Percentiles rank a stretch among this genome's conserved stretches.
Conservation (phyloP, 1,140 invertebrate genomes). For the Drosophila tropicalis region DNA sequence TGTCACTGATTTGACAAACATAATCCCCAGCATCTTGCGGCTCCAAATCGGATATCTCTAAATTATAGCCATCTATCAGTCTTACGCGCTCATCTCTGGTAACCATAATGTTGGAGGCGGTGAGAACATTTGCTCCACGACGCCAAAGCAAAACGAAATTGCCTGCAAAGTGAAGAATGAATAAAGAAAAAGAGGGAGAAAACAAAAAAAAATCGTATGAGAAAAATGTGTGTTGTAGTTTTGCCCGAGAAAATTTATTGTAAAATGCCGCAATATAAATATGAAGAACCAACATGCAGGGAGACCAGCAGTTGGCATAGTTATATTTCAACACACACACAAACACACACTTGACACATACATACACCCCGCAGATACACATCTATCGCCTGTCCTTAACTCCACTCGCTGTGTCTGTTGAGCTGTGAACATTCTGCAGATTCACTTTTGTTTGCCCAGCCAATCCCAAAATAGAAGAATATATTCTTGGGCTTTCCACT, state of each 20-base stretch:
- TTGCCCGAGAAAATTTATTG: constrained; percentile 62
- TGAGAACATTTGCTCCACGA: constrained; percentile 87
- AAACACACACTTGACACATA: constrained; percentile 20
- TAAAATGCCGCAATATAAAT: constrained; percentile 72
- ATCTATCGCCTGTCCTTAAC: constrained; percentile 18
- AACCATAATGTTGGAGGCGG: constrained; percentile 88
- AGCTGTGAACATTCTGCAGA: constrained; percentile 63
- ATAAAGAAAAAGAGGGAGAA: constrained; percentile 17
- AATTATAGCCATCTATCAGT: constrained; percentile 88
- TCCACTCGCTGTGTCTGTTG: constrained; percentile 23
- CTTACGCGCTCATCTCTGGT: constrained; percentile 87
- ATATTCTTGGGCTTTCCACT: constrained; percentile 37
- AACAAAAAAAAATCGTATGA: constrained; percentile 2
- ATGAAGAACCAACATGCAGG: constrained; percentile 51
- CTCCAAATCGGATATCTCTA: constrained; percentile 87
- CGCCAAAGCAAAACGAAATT: constrained; percentile 87
- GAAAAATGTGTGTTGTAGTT: constrained; percentile 51
- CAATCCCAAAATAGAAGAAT: constrained; percentile 34
- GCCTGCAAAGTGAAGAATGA: constrained; percentile 83
- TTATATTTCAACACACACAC: constrained; percentile 36
- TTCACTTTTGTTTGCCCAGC: constrained; percentile 64
- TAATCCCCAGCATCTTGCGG: constrained; percentile 84
- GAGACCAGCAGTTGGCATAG: constrained; percentile 63
- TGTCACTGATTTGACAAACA: constrained; percentile 88
- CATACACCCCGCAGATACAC: constrained; percentile 14